A percentile compares a stretch with the other conserved stretches of the same genome.
Evolutionary conservation across 1,140 invertebrate species (phyloP).

Genomic region (Asobara japonica): DNA sequence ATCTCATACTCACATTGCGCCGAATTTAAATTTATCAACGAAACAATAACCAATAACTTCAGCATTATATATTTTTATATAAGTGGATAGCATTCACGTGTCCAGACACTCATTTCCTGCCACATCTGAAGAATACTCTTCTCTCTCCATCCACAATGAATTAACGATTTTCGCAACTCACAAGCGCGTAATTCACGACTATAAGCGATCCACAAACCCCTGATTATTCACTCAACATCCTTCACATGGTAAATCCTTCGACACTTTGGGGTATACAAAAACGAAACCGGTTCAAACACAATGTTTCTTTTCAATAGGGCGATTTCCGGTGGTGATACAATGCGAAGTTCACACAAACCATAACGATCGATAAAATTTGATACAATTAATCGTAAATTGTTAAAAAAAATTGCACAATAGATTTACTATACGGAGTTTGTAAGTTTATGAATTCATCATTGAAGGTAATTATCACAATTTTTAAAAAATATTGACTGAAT

Average conservation of each 20-base stretch:
- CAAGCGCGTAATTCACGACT: neutral
- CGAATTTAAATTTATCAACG: neutral
- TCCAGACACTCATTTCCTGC: constrained; percentile 25
- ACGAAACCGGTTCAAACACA: neutral
- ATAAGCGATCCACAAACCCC: neutral
- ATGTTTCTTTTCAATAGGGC: neutral
- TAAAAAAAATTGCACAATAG: neutral
- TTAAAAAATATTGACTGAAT: neutral
- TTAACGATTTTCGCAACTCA: neutral
- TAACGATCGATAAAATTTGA: neutral
- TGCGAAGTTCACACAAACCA: neutral
- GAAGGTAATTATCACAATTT: neutral
- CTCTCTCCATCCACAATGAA: neutral
- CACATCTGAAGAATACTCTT: constrained; percentile 12
- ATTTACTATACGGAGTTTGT: neutral
- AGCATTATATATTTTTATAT: constrained; percentile 22
- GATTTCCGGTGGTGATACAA: neutral
- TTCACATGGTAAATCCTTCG: neutral
- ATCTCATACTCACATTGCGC: constrained; percentile 30
- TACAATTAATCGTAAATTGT: neutral
- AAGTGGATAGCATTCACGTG: constrained; percentile 14
- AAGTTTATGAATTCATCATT: neutral
- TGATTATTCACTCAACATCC: neutral
- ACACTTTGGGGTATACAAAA: neutral
- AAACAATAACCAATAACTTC: constrained; percentile 21